Evolutionary conservation across 2,113 vertebrate species (phyloP).

Genomic region (Tachysurus vachellii): DNA sequence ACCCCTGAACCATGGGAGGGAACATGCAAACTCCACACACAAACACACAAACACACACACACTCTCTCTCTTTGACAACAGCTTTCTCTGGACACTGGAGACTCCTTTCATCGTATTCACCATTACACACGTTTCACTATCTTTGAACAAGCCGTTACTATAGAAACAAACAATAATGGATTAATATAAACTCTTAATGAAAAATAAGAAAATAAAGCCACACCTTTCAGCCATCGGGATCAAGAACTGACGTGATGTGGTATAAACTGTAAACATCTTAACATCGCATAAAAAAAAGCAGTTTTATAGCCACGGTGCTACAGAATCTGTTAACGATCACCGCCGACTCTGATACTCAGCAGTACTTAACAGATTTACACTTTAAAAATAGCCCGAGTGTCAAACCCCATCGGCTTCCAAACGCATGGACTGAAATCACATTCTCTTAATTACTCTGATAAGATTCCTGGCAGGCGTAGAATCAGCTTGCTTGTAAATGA

Average conservation of each 20-base stretch:
- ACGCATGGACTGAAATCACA: neutral
- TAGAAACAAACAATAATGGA: neutral
- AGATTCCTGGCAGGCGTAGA: neutral
- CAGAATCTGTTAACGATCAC: neutral
- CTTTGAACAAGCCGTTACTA: neutral
- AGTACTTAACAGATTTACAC: conserved; percentile 11
- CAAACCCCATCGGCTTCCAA: conserved; percentile 4
- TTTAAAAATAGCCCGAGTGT: conserved; percentile 15
- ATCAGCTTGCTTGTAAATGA: neutral
- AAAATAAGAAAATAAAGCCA: too few relatives aligned
- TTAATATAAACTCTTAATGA: neutral
- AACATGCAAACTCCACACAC: too few relatives aligned
- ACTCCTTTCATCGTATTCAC: neutral
- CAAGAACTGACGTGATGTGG: neutral
- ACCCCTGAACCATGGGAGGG: too few relatives aligned
- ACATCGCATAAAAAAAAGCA: too few relatives aligned
- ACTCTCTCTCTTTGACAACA: neutral
- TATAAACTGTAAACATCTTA: neutral
- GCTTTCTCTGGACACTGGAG: neutral
- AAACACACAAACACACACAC: too few relatives aligned
- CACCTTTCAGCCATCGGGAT: neutral
- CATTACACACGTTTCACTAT: neutral
- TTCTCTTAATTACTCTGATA: neutral
- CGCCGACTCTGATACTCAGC: conserved; percentile 26
- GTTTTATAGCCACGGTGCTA: neutral